Evolutionary conservation across 1,140 invertebrate species (phyloP).

Genomic region (Drosophila tani): DNA sequence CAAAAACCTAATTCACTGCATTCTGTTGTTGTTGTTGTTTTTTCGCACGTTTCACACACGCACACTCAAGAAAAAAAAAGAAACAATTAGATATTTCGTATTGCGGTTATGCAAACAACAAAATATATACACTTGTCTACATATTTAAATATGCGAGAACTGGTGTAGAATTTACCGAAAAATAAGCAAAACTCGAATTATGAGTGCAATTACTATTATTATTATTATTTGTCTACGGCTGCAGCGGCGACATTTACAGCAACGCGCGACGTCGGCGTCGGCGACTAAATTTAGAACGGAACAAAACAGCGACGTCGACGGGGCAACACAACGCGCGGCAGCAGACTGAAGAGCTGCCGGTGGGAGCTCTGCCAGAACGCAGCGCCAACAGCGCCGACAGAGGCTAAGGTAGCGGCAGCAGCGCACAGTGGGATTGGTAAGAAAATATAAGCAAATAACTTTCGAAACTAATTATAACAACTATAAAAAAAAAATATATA

Average conservation of each 20-base stretch:
- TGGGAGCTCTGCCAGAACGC: slow-evolving; percentile 33
- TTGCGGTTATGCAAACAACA: slow-evolving; percentile 49
- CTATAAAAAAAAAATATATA: background rate
- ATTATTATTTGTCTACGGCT: slow-evolving; percentile 36
- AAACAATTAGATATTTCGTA: slow-evolving; percentile 43
- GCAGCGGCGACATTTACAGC: slow-evolving; percentile 62
- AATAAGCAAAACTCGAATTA: slow-evolving; percentile 57
- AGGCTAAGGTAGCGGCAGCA: slow-evolving; percentile 12
- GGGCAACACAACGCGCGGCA: slow-evolving; percentile 66
- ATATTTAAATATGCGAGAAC: slow-evolving; percentile 9
- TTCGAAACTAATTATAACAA: background rate
- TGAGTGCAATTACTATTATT: slow-evolving; percentile 31
- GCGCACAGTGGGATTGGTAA: slow-evolving; percentile 16
- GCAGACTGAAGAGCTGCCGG: slow-evolving; percentile 54
- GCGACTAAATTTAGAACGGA: slow-evolving; percentile 73
- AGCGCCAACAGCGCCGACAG: slow-evolving; percentile 18
- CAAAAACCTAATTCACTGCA: slow-evolving; percentile 47
- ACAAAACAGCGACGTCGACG: slow-evolving; percentile 21
- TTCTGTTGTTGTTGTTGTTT: slow-evolving; percentile 22
- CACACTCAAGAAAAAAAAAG: slow-evolving; percentile 18
- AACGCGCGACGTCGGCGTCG: slow-evolving; percentile 58
- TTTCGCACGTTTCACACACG: slow-evolving; percentile 47
- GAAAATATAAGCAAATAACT: background rate
- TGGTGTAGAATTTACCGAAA: slow-evolving; percentile 69
- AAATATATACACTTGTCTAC: slow-evolving; percentile 4